Evolutionary conservation across 37 sponge, comb jelly and placozoan genomes (phyloP), one percentile per base, ranked within the genome.

Genomic region (Beroe forskalii): DNA sequence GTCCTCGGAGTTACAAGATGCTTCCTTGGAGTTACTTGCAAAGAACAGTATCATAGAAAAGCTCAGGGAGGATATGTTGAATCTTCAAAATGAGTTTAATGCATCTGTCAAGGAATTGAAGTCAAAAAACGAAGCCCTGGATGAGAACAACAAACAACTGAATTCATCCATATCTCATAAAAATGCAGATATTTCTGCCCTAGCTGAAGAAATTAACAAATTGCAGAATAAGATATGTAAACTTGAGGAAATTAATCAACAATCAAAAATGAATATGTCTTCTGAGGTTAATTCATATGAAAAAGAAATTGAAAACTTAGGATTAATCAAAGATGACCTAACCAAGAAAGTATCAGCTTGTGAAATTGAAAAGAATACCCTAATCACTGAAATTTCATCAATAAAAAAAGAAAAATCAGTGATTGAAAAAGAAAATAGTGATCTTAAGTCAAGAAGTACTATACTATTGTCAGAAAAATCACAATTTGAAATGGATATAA

Each of bases 171-270:
- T 80, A 20, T 80, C 86, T n/a, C 9, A 80, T 6, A 80, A 80
- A 42, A 37, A 40, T 44, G 86, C 40, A 9, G 86, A 80, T 25
- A 80, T 80, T 23, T 41, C 86, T 6, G 86, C 86, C 17, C 27
- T 80, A 1, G 86, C 55, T 27, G 86, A 80, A 6, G 86, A 80
- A 27, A 6, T 80, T 1, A 43, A 42, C 27, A 41, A 44, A 43
- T 24, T 80, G 19, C 86, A 80, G 30, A 23, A 80, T 14, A 80
- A 80, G 30, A 41, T 44, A 24, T 1, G 0, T 0, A 80, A 80
- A 30, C 86, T 80, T 44, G 86, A 44, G 1, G 86, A 80, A 38
- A 30, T 25, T 25, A 43, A 43, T n/a, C 14, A 42, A 44, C 0
- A 43, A 23, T 41, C 55, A 22, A 43, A 40, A 1, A 23, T 14